phyloP scores from a whole-genome alignment of 2,113 vertebrate genomes.

The mouse (Mus musculus) region DNA sequence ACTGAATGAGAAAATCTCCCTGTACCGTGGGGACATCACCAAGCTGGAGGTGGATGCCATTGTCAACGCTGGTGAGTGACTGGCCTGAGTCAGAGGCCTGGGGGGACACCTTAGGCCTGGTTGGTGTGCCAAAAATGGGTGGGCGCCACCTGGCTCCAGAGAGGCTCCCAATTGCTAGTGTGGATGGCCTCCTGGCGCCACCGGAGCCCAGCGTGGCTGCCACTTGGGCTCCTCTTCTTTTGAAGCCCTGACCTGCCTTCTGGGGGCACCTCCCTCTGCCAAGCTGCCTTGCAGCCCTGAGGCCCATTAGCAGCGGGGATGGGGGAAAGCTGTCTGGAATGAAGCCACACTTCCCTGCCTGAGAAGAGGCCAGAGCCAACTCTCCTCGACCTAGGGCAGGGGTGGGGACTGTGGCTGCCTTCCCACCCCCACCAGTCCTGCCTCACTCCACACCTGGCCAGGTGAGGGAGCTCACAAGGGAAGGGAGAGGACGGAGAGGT shows the following conservation, averaged over 20 bases:
- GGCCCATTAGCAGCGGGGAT: slow-evolving; percentile 57
- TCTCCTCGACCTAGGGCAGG: not conserved
- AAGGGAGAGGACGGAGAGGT: not conserved
- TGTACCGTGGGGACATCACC: slow-evolving; percentile 92
- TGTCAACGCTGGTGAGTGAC: slow-evolving; percentile 91
- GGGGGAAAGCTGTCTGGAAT: slow-evolving; percentile 17
- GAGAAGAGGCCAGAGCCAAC: not conserved
- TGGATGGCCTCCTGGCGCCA: slow-evolving; percentile 13
- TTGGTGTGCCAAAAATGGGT: not conserved
- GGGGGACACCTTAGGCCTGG: not conserved
- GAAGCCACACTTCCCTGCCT: not conserved
- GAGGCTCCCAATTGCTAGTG: not conserved
- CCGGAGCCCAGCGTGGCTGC: not conserved
- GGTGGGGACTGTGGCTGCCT: not conserved
- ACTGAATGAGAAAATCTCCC: slow-evolving; percentile 91
- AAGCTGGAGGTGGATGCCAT: slow-evolving; percentile 92
- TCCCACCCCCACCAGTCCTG: not conserved
- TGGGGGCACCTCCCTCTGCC: not conserved
- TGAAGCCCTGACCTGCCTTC: slow-evolving; percentile 29
- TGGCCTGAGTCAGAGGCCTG: not conserved
- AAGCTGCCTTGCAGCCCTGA: not conserved
- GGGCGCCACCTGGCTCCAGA: slow-evolving; percentile 54
- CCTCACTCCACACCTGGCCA: not conserved
- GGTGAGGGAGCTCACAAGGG: not conserved
- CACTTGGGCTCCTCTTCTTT: not conserved